Conservation (phyloP, 1,140 invertebrate species). For the Cydia splendana region DNA sequence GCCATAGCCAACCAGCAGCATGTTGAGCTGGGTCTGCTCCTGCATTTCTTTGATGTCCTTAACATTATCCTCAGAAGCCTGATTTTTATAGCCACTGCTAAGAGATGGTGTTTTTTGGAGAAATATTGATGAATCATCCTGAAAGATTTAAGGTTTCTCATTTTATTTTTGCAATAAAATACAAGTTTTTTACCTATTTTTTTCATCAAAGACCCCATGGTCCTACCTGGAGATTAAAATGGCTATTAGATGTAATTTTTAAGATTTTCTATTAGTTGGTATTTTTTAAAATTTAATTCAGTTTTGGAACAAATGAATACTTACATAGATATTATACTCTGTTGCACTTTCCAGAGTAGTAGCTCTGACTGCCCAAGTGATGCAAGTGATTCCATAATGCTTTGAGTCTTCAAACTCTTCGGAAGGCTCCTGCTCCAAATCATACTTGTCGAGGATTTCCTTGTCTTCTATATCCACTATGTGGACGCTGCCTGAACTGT, state of each 20-base stretch:
- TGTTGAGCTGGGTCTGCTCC: conserved; percentile 86
- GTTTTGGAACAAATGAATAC: conserved; percentile 37
- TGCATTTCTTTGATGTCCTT: conserved; percentile 84
- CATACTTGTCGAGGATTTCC: conserved; percentile 86
- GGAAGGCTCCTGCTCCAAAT: conserved; percentile 73
- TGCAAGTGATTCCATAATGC: conserved; percentile 76
- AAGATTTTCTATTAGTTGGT: no score
- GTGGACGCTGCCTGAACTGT: conserved; percentile 84
- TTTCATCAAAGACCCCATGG: background rate
- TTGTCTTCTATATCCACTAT: conserved; percentile 94
- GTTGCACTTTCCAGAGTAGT: conserved; percentile 65
- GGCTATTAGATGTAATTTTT: no score
- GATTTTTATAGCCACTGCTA: conserved; percentile 68
- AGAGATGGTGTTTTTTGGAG: conserved; percentile 74
- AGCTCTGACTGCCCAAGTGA: conserved; percentile 81
- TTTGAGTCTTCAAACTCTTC: conserved; percentile 63
- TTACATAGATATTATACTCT: conserved; percentile 74
- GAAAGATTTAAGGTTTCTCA: conserved; percentile 46
- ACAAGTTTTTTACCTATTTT: background rate
- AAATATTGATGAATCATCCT: conserved; percentile 80
- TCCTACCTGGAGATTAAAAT: no score
- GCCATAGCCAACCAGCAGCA: conserved; percentile 89
- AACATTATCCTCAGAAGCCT: conserved; percentile 77
- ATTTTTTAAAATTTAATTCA: no score
- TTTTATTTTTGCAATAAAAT: conserved; percentile 13